phyloP scores from a whole-genome alignment of 2,113 vertebrate genomes.

The Raja brachyura region DNA sequence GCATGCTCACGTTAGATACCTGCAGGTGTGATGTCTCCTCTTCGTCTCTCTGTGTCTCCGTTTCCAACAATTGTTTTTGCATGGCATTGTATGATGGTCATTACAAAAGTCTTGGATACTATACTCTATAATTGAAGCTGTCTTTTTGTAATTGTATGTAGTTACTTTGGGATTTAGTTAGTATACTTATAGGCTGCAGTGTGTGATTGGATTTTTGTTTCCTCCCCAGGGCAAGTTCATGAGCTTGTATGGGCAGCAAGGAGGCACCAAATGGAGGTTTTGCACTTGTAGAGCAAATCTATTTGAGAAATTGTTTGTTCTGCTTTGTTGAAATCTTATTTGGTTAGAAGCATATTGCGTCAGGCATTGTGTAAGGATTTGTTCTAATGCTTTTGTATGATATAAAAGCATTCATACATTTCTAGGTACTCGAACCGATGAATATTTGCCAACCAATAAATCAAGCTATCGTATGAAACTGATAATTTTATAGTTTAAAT shows the following conservation, averaged over 20 bases:
- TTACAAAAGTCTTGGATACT: background rate
- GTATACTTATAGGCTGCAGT: background rate
- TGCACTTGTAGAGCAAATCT: background rate
- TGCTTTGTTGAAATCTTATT: background rate
- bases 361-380: background rate
- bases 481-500: slow-evolving; percentile 2
- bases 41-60: background rate
- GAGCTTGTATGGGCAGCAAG: background rate
- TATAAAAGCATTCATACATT: background rate
- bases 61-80: background rate
- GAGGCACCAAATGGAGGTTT: background rate
- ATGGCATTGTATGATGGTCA: background rate
- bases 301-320: background rate
- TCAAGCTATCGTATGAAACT: background rate
- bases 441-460: background rate
- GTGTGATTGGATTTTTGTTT: slow-evolving; percentile 1
- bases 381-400: background rate
- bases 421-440: background rate
- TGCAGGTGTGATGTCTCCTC: background rate
- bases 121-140: background rate
- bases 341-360: background rate
- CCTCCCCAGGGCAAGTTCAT: background rate
- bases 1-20: background rate
- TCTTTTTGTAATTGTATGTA: background rate
- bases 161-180: background rate